These are phyloP conservation scores for Merops nubicus DNA, from an alignment of 2,113 vertebrate species.

Conservation along the genomic window DNA sequence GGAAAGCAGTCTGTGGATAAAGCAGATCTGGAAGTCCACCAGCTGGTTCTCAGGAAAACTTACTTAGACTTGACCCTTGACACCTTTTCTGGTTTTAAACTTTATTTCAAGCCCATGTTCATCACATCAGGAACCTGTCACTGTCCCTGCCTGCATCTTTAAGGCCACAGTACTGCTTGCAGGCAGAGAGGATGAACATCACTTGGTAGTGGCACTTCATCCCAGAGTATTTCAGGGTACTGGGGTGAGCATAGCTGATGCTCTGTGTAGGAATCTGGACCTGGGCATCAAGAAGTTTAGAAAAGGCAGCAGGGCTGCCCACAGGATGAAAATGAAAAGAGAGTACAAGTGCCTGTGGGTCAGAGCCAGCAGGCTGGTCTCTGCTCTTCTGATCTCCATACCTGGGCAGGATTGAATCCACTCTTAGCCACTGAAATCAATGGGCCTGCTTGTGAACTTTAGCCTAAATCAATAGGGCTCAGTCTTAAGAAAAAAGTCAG, in stretches of 20 bases:
- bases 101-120: not conserved
- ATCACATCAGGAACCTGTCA: not conserved
- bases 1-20: not conserved
- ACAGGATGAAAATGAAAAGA: not conserved
- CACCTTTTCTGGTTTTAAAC: slow-evolving; percentile 8
- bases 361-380: not conserved
- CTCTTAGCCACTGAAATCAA: not conserved
- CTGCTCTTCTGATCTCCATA: not conserved
- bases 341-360: not conserved
- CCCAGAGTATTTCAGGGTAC: not conserved
- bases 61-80: not conserved
- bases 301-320: not conserved
- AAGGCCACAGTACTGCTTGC: not conserved
- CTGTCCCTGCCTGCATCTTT: not conserved
- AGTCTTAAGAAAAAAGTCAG: not conserved
- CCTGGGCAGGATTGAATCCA: not conserved
- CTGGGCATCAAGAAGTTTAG: not conserved
- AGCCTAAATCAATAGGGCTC: not conserved
- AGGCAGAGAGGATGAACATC: not conserved
- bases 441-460: not conserved
- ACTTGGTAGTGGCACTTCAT: not conserved
- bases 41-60: not conserved
- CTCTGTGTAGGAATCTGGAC: not conserved
- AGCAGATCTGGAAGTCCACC: slow-evolving; percentile 18
- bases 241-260: not conserved